Evolutionary conservation across 2,797 vertebrate species (phyloP).

Genomic region (Gallirallus australis): DNA sequence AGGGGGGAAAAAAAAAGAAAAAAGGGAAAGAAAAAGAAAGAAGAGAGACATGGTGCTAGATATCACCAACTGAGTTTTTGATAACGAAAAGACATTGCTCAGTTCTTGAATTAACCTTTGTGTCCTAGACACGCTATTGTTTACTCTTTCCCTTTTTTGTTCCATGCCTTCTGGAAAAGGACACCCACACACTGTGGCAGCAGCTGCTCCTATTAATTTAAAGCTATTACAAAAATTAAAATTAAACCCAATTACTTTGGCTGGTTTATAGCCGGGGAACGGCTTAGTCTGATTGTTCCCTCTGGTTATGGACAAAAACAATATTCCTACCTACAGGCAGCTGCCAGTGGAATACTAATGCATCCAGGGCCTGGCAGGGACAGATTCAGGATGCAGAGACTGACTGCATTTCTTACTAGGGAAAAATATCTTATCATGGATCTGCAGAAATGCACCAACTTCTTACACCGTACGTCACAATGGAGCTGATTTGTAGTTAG

Average conservation of each 20-base stretch:
- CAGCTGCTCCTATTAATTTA: conserved; percentile 87
- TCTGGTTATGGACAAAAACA: conserved; percentile 84
- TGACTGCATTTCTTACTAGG: conserved; percentile 65
- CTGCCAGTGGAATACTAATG: conserved; percentile 90
- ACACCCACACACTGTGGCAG: conserved; percentile 83
- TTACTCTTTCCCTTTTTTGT: conserved; percentile 78
- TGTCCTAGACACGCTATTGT: conserved; percentile 79
- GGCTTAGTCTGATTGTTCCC: conserved; percentile 87
- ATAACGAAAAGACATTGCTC: conserved; percentile 80
- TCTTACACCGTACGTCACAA: neutral
- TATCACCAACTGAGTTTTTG: conserved; percentile 77
- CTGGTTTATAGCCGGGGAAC: conserved; percentile 80
- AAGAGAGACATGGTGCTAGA: conserved; percentile 67
- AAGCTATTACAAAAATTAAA: conserved; percentile 87
- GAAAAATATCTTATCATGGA: conserved; percentile 63
- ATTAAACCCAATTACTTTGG: conserved; percentile 89
- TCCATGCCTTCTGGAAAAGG: conserved; percentile 82
- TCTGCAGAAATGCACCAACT: conserved; percentile 60
- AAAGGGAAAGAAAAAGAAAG: neutral
- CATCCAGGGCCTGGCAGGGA: conserved; percentile 66
- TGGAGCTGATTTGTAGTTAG: conserved; percentile 6
- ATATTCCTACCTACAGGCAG: conserved; percentile 82
- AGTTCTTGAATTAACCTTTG: conserved; percentile 83
- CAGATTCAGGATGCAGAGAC: conserved; percentile 53
- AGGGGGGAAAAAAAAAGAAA: neutral